Evolutionary conservation across 2,797 vertebrate genomes (phyloP), one percentile per base, ranked within the genome.

Genomic region (Micrastur ruficollis): DNA sequence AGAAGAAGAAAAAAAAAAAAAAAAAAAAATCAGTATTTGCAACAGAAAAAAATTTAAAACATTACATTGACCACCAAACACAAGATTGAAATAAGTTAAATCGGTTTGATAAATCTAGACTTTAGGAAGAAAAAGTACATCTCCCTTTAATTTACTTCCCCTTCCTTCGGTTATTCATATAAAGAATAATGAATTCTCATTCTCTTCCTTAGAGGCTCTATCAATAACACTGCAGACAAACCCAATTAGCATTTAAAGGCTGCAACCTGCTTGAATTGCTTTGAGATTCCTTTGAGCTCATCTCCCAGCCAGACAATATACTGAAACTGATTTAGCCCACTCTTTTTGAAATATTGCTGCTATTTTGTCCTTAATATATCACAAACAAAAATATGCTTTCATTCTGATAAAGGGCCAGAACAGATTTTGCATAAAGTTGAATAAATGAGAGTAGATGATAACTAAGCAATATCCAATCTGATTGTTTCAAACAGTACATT

Each of bases 201-300:
- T 32, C 86, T 80, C 72, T 87, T 82, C 87, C 72, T 80, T 74
- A 81, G 81, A 80, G 34, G 86, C 75, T 91, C 95, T 84, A 91
- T 96, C 96, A 93, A 72, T 88, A 95, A 93, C 58, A 74, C 12
- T 91, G 71, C 66, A 95, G 91, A 82, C 82, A 86, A 84, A 93
- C 76, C 59, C 82, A 89, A 81, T 97, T 87, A 96, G 86, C 89
- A 87, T 92, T 83, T 75, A 83, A 92, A 95, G 85, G 65, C 88
- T 46, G 79, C 86, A 95, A 92, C 38, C 44, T 94, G 70, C 55
- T 36, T n/a, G 47, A 80, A 96, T 95, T 93, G 66, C 86, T 95
- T 47, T 81, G 62, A 89, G 81, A 85, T 65, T 55, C 49, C 61
- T 94, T 81, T 86, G 61, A 74, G 93, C 81, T 96, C 92, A 84